Evolutionary conservation across 2,113 vertebrate species (phyloP).

Genomic region (Nettapus auritus): DNA sequence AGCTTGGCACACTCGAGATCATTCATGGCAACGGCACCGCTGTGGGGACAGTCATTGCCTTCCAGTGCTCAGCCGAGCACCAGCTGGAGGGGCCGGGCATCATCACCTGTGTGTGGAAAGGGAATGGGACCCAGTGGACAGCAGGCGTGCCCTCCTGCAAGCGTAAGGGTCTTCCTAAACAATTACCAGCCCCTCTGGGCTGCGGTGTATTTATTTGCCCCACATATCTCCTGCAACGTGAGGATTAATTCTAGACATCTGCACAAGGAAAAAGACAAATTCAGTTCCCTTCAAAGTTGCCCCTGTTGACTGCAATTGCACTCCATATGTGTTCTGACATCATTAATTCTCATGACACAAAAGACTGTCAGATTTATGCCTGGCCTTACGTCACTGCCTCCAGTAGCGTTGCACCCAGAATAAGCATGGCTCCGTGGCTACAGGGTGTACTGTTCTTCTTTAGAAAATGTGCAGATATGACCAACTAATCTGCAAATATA

Average conservation of each 20-base stretch:
- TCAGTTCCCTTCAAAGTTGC: not conserved
- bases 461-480: not conserved
- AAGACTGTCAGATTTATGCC: not conserved
- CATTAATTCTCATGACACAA: not conserved
- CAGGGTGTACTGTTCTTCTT: not conserved
- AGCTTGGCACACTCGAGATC: slow-evolving; percentile 77
- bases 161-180: slow-evolving; percentile 75
- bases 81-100: slow-evolving; percentile 78
- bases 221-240: fast-evolving
- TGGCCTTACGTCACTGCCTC: not conserved
- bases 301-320: not conserved
- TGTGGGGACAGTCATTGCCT: slow-evolving; percentile 81
- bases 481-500: not conserved
- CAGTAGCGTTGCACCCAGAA: not conserved
- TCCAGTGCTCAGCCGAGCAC: slow-evolving; percentile 84
- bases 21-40: slow-evolving; percentile 84
- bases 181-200: not conserved
- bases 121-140: slow-evolving; percentile 82
- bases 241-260: not conserved
- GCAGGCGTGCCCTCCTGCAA: slow-evolving; percentile 81
- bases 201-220: fast-evolving
- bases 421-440: not conserved
- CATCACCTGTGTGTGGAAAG: slow-evolving; percentile 81
- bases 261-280: not conserved
- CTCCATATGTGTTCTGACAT: not conserved